Percentiles rank a stretch among this genome's conserved stretches.
phyloP scores from a whole-genome alignment of 2,113 vertebrate species.

The Gorsachius goisagi region DNA sequence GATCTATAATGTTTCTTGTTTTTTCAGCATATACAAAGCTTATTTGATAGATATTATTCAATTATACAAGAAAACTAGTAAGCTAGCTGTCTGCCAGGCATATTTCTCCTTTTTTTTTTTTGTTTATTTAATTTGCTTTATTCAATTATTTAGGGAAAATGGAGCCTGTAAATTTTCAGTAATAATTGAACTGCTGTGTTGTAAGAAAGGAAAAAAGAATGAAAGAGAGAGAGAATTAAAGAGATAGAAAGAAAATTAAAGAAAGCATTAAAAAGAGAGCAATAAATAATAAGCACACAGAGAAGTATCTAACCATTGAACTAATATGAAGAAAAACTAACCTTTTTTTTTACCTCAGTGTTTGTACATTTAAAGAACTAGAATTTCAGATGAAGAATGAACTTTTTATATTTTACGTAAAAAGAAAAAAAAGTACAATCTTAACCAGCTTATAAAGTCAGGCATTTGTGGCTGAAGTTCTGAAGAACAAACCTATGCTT shows the following conservation, averaged over 20 bases:
- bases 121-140: conserved; percentile 55
- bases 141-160: conserved; percentile 53
- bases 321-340: background rate
- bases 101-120: conserved; percentile 17
- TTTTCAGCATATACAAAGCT: background rate
- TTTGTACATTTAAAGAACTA: background rate
- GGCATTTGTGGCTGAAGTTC: background rate
- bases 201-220: background rate
- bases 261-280: no score
- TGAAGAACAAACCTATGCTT: background rate
- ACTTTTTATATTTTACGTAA: background rate
- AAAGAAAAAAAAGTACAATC: background rate
- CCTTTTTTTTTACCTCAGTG: background rate
- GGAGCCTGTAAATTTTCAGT: conserved; percentile 31
- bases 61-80: conserved; percentile 49
- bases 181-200: background rate
- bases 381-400: background rate
- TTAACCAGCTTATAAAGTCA: background rate
- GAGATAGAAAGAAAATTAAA: background rate
- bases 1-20: background rate
- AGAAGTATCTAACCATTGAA: background rate
- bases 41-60: conserved; percentile 55
- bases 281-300: background rate
- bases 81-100: conserved; percentile 41
- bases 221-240: background rate